These are phyloP conservation scores for Streptopelia turtur DNA, from an alignment of 2,797 vertebrate species.

Conservation along the genomic window DNA sequence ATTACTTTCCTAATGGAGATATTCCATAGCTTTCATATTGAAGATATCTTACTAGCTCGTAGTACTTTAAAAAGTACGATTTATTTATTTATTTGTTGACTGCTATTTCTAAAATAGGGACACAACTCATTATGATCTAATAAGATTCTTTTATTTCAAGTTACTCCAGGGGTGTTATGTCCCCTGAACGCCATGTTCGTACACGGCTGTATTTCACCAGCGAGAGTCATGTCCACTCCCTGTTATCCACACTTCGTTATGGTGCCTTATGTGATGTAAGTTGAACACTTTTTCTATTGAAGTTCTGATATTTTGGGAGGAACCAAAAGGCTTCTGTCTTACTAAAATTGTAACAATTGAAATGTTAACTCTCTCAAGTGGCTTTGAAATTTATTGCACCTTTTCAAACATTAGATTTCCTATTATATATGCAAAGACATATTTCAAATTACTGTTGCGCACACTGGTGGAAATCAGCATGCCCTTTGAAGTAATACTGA, in stretches of 20 bases:
- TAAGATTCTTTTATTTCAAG: constrained; percentile 63
- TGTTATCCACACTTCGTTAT: constrained; percentile 87
- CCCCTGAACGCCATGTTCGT: constrained; percentile 90
- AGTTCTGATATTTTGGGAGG: neutral
- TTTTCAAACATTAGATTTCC: neutral
- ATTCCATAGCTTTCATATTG: neutral
- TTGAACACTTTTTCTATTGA: neutral
- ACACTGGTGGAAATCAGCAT: neutral
- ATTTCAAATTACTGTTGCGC: neutral
- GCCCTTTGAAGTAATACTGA: neutral
- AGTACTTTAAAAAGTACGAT: neutral
- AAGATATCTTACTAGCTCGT: neutral
- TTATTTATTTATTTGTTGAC: neutral
- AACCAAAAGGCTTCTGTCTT: neutral
- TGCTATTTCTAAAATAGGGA: neutral
- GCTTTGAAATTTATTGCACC: neutral
- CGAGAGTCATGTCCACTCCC: constrained; percentile 90
- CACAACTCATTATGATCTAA: neutral
- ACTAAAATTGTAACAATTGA: neutral
- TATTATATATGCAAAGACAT: neutral
- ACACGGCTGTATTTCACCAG: constrained; percentile 91
- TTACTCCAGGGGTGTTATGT: constrained; percentile 90
- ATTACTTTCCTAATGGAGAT: neutral
- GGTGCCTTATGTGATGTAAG: constrained; percentile 90
- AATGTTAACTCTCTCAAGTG: neutral